Base-by-base conservation (phyloP, 2,888 invertebrate species). In the Tethea ocularis region DNA sequence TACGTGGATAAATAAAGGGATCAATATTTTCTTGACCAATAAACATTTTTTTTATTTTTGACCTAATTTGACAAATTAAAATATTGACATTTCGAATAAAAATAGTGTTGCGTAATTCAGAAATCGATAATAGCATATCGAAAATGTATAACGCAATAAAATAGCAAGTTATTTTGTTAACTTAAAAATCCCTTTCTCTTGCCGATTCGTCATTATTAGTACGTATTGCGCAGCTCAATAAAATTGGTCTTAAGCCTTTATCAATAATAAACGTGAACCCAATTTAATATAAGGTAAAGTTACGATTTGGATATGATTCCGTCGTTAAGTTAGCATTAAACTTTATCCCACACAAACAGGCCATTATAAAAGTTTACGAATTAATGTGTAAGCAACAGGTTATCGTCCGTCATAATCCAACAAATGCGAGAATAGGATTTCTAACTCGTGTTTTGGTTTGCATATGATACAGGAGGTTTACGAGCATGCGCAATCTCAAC, bases 311-410 rank as follows among this genome's bases (percentile, higher is more conserved):
- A 33, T 38, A n/a, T 61, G 63, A 74, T 69, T 57, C 63, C 38
- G 52, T 26, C 26, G 15, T 29, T 7, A 53, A 52, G 52, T 52
- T 29, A 24, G 62, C 60, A 74, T 72, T 69, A 71, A 69, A 64
- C 71, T 62, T 64, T 58, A 63, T 62, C 38, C 59, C 59, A 62
- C 61, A 67, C 67, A 68, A 71, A 74, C 80, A 75, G 75, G 77
- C 76, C 33, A 83, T 80, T 83, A 78, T 76, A 75, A 74, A 82
- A 84, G 79, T 82, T 87, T 76, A 81, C 70, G 85, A 86, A 83
- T 88, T 87, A 88, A 90, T 89, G 81, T 79, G 69, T 79, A 82
- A 75, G 91, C 92, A 92, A 92, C 92, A 92, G 92, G 92, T 92
- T 89, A 86, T 79, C 81, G 72, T 82, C 87, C 79, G 80, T 82